Evolutionary conservation across 2,888 invertebrate genomes (phyloP), one percentile per base, ranked within the genome.

Genomic region (Polymixis lichenea): DNA sequence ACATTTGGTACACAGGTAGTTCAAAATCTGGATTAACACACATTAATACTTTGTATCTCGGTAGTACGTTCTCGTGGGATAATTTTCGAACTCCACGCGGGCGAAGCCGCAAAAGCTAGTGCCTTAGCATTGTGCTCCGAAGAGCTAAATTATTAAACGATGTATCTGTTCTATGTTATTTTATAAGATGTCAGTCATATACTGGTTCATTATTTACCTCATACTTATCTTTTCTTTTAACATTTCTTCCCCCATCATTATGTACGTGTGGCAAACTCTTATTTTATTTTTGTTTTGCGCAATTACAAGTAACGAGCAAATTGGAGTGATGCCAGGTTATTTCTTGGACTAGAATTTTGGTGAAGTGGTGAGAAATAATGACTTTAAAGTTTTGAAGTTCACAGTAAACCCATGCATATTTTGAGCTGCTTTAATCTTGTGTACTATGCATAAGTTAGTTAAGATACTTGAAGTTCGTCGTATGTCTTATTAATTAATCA

Each of bases 271-370:
- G 64, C 28, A 25, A 17, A 38, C 19, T 62, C 19, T n/a, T n/a
- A 4, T 22, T 53, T 38, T 17, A 72, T 46, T 25, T 53, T 49
- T n/a, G 25, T 28, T 68, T 75, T 62, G 25, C 46, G 46, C 25
- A 68, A 64, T 53, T 49, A 81, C 5, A 55, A 49, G 46, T 49
- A 60, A 69, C 55, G 38, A 28, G 28, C 25, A 53, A 79, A 60
- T 58, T 75, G 82, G 79, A 82, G 32, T 25, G 6, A 11, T 19
- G 60, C 77, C 55, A 80, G 32, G 19, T 32, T 68, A 58, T 58
- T 55, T 66, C 49, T 66, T 70, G 25, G 32, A 60, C 19, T 61
- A 28, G 25, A 56, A 55, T 28, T 72, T 25, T 67, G 51, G 61
- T 66, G 55, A 56, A 2, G 17, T 55, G 9, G 13, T 51, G 55